These are phyloP conservation scores for Copidosoma floridanum DNA, from an alignment of 1,140 invertebrate genomes.

Conservation along the genomic window DNA sequence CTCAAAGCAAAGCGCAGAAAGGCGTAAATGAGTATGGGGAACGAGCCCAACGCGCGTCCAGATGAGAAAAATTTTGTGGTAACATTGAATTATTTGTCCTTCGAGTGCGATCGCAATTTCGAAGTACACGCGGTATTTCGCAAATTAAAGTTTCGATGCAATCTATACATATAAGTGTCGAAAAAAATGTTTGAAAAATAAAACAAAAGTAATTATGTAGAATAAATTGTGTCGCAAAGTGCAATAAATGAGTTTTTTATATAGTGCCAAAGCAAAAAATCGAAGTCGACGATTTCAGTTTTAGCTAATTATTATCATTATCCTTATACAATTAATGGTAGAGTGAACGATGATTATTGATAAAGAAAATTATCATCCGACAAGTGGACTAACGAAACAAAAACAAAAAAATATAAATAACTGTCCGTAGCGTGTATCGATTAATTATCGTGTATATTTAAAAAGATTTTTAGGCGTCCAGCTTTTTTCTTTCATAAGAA, in stretches of 20 bases:
- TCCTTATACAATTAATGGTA: slow-evolving; percentile 28
- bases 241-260: slow-evolving; percentile 29
- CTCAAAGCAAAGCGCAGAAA: slow-evolving; percentile 14
- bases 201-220: slow-evolving; percentile 18
- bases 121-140: slow-evolving; percentile 21
- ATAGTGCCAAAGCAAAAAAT: slow-evolving; percentile 31
- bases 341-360: too few relatives aligned
- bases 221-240: slow-evolving; percentile 25
- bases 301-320: slow-evolving; percentile 17
- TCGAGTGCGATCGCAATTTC: too few relatives aligned
- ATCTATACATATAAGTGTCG: not conserved
- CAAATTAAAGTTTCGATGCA: not conserved
- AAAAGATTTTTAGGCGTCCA: too few relatives aligned
- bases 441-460: slow-evolving; percentile 29
- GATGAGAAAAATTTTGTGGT: slow-evolving; percentile 5
- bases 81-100: slow-evolving; percentile 18
- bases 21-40: too few relatives aligned
- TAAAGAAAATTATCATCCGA: too few relatives aligned
- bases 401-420: slow-evolving; percentile 24
- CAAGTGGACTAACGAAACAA: too few relatives aligned
- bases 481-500: too few relatives aligned
- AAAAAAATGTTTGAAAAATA: slow-evolving; percentile 15
- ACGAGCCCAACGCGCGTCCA: too few relatives aligned
- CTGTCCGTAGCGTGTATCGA: slow-evolving; percentile 24
- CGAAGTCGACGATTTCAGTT: slow-evolving; percentile 28